Percentiles rank a stretch among this genome's conserved stretches.
Evolutionary conservation across 2,113 vertebrate genomes (phyloP).

Genomic region (Ctenodactylus gundi): DNA sequence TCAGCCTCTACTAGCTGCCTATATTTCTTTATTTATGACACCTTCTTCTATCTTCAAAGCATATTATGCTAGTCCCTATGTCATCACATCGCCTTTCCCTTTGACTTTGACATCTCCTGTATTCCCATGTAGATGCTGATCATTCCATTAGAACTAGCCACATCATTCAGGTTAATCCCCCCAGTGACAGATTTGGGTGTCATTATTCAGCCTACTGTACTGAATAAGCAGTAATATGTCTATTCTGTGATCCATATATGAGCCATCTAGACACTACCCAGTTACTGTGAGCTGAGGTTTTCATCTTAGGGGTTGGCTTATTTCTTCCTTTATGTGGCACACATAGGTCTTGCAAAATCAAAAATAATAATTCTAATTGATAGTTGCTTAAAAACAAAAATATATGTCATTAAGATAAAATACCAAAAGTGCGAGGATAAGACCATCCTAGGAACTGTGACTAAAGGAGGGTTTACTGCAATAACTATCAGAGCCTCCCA

Average conservation of each 20-base stretch:
- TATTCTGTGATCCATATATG: background rate
- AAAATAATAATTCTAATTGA: background rate
- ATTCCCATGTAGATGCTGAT: background rate
- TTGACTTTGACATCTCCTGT: background rate
- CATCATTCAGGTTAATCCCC: background rate
- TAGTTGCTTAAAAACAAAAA: background rate
- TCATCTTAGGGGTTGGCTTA: background rate
- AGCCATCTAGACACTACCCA: background rate
- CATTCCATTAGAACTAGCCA: background rate
- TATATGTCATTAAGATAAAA: background rate
- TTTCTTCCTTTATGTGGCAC: background rate
- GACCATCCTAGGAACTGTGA: background rate
- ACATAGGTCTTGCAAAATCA: background rate
- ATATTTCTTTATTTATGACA: background rate
- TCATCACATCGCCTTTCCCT: background rate
- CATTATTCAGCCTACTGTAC: background rate
- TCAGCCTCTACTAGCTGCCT: background rate
- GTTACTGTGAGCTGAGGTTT: background rate
- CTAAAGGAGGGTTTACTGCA: background rate
- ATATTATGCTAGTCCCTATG: background rate
- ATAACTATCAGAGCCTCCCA: background rate
- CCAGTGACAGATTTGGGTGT: too few species aligned
- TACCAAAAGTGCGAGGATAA: background rate
- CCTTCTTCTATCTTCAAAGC: background rate
- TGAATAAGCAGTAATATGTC: background rate